A percentile compares a stretch with the other conserved stretches of the same genome.
These are phyloP conservation scores for Avahi laniger DNA, from an alignment of 2,797 vertebrate species.

Conservation along the genomic window DNA sequence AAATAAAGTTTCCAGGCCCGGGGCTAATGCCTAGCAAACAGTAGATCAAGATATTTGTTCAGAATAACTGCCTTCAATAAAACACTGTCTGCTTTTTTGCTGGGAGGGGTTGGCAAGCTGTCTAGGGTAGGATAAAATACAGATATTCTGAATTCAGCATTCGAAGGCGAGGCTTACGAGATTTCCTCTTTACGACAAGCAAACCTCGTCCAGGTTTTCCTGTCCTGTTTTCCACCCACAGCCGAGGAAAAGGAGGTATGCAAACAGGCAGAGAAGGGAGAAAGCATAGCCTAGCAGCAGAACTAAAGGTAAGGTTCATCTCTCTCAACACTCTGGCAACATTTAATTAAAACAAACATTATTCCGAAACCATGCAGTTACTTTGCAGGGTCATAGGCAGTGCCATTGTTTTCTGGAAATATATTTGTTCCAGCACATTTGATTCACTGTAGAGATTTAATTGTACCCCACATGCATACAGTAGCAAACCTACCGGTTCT, in stretches of 20 bases:
- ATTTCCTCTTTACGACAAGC: neutral
- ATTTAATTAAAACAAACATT: constrained; percentile 5
- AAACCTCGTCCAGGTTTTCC: neutral
- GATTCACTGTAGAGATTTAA: neutral
- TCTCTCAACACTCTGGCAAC: neutral
- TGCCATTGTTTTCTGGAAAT: constrained; percentile 1
- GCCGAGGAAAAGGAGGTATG: neutral
- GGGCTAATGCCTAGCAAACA: neutral
- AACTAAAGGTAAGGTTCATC: neutral
- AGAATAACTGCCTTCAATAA: neutral
- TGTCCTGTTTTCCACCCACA: neutral
- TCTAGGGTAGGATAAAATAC: neutral
- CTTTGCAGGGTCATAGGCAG: neutral
- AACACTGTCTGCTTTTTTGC: neutral
- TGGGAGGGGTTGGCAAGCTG: neutral
- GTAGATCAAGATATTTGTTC: constrained; percentile 19
- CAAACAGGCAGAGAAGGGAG: neutral
- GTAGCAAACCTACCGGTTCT: neutral
- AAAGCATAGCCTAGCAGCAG: neutral
- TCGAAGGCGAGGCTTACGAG: neutral
- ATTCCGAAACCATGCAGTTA: neutral
- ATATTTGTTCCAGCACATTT: neutral
- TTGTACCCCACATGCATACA: no score
- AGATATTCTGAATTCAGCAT: neutral
- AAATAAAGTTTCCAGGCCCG: neutral